These are phyloP conservation scores for Sphenopsis melanotis DNA, from an alignment of 2,797 vertebrate genomes.

Conservation along the genomic window DNA sequence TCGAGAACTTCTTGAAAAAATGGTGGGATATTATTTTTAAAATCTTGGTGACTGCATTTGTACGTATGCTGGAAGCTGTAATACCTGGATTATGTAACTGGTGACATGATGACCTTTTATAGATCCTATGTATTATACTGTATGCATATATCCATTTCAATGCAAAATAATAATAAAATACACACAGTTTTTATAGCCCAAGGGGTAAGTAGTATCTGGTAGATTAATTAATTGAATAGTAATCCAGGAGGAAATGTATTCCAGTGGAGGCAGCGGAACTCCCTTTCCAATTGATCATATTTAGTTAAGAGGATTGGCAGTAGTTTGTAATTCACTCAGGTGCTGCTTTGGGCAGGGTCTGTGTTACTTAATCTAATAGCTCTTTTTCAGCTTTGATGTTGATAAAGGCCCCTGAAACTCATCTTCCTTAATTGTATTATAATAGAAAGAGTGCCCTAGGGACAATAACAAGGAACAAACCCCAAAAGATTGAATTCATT, in stretches of 20 bases:
- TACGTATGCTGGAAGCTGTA: background rate
- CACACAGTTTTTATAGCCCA: background rate
- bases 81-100: background rate
- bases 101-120: background rate
- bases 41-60: background rate
- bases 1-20: background rate
- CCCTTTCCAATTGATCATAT: conserved; percentile 36
- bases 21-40: background rate
- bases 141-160: background rate
- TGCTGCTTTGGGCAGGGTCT: conserved; percentile 16
- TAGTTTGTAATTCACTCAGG: conserved; percentile 30
- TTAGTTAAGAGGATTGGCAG: conserved; percentile 39
- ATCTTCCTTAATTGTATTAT: conserved; percentile 25
- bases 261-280: background rate
- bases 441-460: background rate
- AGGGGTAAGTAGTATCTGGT: background rate
- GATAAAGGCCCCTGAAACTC: conserved; percentile 18
- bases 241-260: conserved; percentile 27
- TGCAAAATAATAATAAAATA: background rate
- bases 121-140: background rate
- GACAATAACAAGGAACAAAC: background rate
- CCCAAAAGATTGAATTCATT: background rate
- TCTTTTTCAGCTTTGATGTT: background rate
- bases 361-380: conserved; percentile 31
- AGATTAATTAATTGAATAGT: conserved; percentile 51